Conservation (phyloP, 2,797 vertebrate species). For the Coranthus polyacanthus region DNA sequence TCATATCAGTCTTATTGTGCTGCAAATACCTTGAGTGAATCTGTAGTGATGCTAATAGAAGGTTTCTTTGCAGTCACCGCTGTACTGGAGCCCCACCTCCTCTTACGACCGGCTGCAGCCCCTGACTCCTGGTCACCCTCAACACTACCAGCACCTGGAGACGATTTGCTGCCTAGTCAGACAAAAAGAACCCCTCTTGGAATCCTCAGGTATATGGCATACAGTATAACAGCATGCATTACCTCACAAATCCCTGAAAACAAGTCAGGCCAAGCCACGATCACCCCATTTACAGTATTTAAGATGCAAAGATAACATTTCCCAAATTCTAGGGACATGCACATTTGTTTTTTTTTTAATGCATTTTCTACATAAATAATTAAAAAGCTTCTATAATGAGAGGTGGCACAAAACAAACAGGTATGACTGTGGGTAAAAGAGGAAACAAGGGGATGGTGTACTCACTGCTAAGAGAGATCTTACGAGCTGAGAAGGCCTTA, state of each 20-base stretch:
- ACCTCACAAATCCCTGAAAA: not conserved
- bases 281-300: not conserved
- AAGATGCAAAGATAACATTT: not conserved
- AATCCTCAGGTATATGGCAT: conserved; percentile 3
- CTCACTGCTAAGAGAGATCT: conserved; percentile 93
- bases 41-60: conserved; percentile 94
- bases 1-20: not conserved
- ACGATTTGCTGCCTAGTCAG: conserved; percentile 77
- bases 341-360: not conserved
- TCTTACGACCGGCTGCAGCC: conserved; percentile 86
- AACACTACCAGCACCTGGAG: conserved; percentile 63
- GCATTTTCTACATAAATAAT: too few species aligned
- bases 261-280: not conserved
- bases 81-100: conserved; percentile 93
- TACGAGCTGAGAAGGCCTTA: conserved; percentile 91
- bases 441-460: conserved; percentile 43
- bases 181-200: not conserved
- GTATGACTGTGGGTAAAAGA: not conserved
- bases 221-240: not conserved
- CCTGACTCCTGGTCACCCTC: conserved; percentile 83
- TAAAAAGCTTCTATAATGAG: not conserved
- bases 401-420: not conserved
- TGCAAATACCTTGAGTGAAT: conserved; percentile 90
- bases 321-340: not conserved
- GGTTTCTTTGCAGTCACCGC: conserved; percentile 92